Base-by-base conservation (phyloP, 2,113 vertebrate species). In the Tympanuchus pallidicinctus region DNA sequence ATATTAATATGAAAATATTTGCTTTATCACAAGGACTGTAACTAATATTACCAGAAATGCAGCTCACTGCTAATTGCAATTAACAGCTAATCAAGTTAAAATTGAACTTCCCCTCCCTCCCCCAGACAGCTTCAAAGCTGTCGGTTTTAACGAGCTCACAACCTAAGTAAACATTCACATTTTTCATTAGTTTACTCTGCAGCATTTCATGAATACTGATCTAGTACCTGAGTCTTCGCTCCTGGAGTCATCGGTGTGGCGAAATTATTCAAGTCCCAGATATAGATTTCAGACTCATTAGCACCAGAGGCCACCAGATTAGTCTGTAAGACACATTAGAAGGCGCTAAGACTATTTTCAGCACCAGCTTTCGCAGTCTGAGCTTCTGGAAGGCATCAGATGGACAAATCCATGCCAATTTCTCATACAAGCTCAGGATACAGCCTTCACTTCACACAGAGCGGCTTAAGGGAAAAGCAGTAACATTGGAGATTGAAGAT, bases 281-380 rank as follows among this genome's bases (percentile, higher is more conserved):
- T 99, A 72, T 99, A 99, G 96, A 99, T 99, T 97, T 99, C 99
- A 56, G 99, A 99, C 90, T 99, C 99, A 75, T 99, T 99, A 89
- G 99, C 99, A 93, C 99, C 99, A 67, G 99, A 99, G 11, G 98
- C 99, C 45, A 99, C 97, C 81, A 99, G 98, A 95, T 99, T 99
- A 56, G 98, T 97, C 99, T 99, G 96, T 50, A 97, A 80, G 83
- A 97, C 89, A 85, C 65, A 82, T 38, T 50, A 86, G 75, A 0
- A 88, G 36, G 78, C 3, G 25, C 52, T 63, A 73, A n/a, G 57
- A 83, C 28, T 63, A 78, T 87, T 90, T 82, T 76, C 91, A 80
- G 56, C 79, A 88, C 14, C 81, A 82, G 89, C 42, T 45, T 91
- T 75, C 66, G 50, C 34, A 50, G 66, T 14, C 36, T 69, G n/a